These are phyloP conservation scores for Mirza zaza DNA, from an alignment of 2,113 vertebrate species.

Conservation along the genomic window DNA sequence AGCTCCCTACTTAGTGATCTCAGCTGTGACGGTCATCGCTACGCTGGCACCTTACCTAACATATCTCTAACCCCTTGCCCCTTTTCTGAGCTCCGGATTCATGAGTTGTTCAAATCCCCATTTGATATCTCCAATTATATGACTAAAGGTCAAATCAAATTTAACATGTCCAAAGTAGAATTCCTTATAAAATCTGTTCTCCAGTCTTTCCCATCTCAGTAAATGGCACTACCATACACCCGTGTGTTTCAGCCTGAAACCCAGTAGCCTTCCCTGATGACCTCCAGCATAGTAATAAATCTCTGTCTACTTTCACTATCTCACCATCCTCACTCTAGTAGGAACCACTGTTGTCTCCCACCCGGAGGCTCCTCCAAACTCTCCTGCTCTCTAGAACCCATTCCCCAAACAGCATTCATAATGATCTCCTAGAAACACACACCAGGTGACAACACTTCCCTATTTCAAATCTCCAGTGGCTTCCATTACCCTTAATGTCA, in stretches of 20 bases:
- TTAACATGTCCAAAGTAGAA: neutral
- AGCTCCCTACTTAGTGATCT: neutral
- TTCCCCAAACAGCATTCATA: neutral
- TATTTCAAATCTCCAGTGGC: neutral
- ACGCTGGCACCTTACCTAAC: neutral
- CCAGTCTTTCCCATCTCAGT: neutral
- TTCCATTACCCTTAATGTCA: neutral
- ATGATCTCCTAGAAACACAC: neutral
- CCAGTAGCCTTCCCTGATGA: neutral
- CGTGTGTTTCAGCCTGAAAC: neutral
- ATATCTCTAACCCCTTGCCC: neutral
- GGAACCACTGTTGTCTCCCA: neutral
- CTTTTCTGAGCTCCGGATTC: neutral
- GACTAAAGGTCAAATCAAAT: neutral
- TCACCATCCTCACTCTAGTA: neutral
- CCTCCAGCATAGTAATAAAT: neutral
- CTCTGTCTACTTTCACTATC: neutral
- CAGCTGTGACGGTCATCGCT: neutral
- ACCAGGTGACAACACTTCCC: neutral
- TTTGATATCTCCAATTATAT: neutral
- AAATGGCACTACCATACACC: neutral
- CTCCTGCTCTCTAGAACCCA: neutral
- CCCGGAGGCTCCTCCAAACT: neutral
- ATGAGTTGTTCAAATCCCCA: neutral
- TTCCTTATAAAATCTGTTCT: neutral